Percentiles rank a stretch among this genome's conserved stretches.
These are phyloP conservation scores for Cotesia vestalis DNA, from an alignment of 1,140 invertebrate genomes.

Conservation along the genomic window DNA sequence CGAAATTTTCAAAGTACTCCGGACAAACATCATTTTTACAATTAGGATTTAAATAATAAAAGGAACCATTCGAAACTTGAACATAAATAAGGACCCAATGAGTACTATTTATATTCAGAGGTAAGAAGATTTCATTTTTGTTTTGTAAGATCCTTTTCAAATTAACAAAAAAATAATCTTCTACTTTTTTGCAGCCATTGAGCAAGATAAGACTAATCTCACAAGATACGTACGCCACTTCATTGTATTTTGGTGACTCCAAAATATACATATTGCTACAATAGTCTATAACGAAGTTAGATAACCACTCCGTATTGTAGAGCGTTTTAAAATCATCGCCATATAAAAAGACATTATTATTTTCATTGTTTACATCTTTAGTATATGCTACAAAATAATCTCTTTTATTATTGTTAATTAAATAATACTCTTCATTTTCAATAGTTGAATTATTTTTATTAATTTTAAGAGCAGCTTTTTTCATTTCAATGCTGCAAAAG, in stretches of 20 bases:
- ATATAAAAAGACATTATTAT: background rate
- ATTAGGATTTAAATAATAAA: background rate
- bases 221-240: background rate
- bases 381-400: background rate
- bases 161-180: background rate
- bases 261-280: background rate
- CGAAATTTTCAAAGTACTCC: background rate
- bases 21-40: background rate
- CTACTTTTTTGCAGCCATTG: background rate
- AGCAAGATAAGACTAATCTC: background rate
- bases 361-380: background rate
- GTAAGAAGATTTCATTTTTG: background rate
- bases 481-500: background rate
- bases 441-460: background rate
- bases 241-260: background rate
- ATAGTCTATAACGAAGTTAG: background rate
- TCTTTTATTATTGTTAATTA: background rate
- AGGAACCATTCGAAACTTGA: background rate
- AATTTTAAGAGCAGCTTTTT: background rate
- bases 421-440: background rate
- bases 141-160: background rate
- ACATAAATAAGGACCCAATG: slow-evolving; percentile 6
- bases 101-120: background rate
- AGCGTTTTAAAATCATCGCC: background rate
- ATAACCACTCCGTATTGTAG: background rate